phyloP scores from a whole-genome alignment of 2,797 vertebrate genomes.

The Sciurus vulgaris region DNA sequence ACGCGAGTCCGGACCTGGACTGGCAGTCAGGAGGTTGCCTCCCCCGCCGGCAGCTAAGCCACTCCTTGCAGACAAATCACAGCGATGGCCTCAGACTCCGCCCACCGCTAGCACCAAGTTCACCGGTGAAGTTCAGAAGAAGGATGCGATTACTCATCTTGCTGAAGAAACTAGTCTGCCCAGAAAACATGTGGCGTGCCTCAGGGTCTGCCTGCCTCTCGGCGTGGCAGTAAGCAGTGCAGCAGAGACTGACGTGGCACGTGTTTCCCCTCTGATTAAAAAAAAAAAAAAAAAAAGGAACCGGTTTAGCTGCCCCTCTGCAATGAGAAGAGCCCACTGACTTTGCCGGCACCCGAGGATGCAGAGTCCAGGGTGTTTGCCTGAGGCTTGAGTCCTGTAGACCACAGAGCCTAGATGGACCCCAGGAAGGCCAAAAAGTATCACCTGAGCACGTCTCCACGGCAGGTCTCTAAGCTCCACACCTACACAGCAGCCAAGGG shows the following conservation, averaged over 20 bases:
- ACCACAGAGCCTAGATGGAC: not conserved
- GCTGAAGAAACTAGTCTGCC: not conserved
- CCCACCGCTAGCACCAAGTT: not conserved
- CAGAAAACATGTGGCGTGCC: not conserved
- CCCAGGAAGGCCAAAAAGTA: rapidly evolving
- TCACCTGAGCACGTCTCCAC: rapidly evolving
- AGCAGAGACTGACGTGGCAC: not conserved
- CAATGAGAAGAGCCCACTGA: not conserved
- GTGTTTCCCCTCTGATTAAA: not conserved
- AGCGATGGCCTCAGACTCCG: not conserved
- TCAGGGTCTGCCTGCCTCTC: not conserved
- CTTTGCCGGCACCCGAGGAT: not conserved
- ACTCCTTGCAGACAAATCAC: not conserved
- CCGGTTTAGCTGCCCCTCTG: not conserved
- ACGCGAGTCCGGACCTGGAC: too few relatives aligned
- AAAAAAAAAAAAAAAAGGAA: too few relatives aligned
- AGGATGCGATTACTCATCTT: not conserved
- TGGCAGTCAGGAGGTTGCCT: too few relatives aligned
- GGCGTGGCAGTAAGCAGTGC: not conserved
- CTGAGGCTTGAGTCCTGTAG: not conserved
- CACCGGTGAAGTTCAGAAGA: not conserved
- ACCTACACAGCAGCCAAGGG: not conserved
- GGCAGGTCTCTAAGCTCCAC: not conserved
- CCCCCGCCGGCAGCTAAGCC: too few relatives aligned
- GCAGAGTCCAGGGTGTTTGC: not conserved